These are phyloP conservation scores for Pollenia griseotomentosa DNA, from an alignment of 2,888 invertebrate genomes.

Conservation along the genomic window DNA sequence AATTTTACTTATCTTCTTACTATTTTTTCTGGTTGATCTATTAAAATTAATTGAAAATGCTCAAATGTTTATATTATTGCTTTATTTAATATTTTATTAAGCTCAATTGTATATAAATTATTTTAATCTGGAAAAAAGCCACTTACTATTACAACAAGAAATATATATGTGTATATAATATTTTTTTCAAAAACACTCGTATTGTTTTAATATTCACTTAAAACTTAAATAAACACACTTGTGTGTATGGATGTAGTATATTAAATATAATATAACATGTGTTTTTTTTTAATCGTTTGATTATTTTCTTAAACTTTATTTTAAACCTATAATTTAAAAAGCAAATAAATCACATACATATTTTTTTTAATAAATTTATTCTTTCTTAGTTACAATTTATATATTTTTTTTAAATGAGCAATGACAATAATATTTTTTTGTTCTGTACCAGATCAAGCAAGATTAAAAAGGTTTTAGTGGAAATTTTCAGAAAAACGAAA, in stretches of 20 bases:
- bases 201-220: constrained; percentile 45
- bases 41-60: too few species aligned
- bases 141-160: constrained; percentile 5
- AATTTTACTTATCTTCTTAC: too few species aligned
- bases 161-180: constrained; percentile 23
- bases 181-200: constrained; percentile 17
- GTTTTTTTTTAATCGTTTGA: not conserved
- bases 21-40: too few species aligned
- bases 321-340: constrained; percentile 36
- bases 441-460: not conserved
- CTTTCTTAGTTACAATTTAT: not conserved
- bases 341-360: constrained; percentile 54
- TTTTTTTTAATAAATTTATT: constrained; percentile 14
- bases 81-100: too few species aligned
- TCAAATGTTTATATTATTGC: too few species aligned
- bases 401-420: not conserved
- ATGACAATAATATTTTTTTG: constrained; percentile 7
- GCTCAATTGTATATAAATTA: constrained; percentile 6
- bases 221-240: constrained; percentile 34
- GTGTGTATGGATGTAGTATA: not conserved
- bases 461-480: not conserved
- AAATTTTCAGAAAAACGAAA: not conserved
- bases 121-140: constrained; percentile 27
- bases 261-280: constrained; percentile 27
- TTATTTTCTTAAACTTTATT: constrained; percentile 29